These are phyloP conservation scores for Zaprionus africanus DNA, from an alignment of 1,140 invertebrate species.

Conservation along the genomic window DNA sequence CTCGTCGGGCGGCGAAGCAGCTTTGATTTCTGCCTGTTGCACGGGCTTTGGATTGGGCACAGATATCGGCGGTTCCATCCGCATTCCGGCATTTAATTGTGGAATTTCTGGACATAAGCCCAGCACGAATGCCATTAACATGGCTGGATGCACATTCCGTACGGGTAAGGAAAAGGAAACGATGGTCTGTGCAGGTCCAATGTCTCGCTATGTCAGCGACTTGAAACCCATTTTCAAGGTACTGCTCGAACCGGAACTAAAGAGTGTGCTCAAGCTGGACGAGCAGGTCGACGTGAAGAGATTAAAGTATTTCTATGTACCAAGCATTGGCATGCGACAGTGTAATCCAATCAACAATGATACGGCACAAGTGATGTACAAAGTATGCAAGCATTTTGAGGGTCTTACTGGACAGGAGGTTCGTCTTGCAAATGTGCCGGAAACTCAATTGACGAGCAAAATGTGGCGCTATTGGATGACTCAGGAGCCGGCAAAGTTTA, in stretches of 20 bases:
- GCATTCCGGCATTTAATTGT: conserved; percentile 97
- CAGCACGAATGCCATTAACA: conserved; percentile 87
- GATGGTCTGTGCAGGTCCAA: conserved; percentile 91
- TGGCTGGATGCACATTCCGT: conserved; percentile 87
- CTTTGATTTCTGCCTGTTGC: conserved; percentile 90
- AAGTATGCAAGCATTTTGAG: conserved; percentile 80
- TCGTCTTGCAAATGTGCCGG: conserved; percentile 85
- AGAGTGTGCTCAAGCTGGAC: conserved; percentile 81
- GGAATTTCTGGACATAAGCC: conserved; percentile 97
- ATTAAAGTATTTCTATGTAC: conserved; percentile 92
- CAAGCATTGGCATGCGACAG: conserved; percentile 88
- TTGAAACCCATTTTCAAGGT: conserved; percentile 89
- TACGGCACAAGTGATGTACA: conserved; percentile 87
- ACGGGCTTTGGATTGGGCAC: conserved; percentile 93
- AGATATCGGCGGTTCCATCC: conserved; percentile 97
- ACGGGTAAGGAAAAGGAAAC: conserved; percentile 86
- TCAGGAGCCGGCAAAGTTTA: conserved; percentile 88
- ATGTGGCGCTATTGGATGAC: conserved; percentile 92
- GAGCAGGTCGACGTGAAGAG: conserved; percentile 87
- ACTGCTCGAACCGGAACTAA: conserved; percentile 63
- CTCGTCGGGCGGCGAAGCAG: conserved; percentile 92
- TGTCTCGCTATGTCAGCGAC: conserved; percentile 91
- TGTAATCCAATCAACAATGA: conserved; percentile 89
- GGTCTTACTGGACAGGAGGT: conserved; percentile 59
- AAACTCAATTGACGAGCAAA: conserved; percentile 87